Conservation (phyloP, 2,888 invertebrate genomes). For the Cecidostiba fungosa region DNA sequence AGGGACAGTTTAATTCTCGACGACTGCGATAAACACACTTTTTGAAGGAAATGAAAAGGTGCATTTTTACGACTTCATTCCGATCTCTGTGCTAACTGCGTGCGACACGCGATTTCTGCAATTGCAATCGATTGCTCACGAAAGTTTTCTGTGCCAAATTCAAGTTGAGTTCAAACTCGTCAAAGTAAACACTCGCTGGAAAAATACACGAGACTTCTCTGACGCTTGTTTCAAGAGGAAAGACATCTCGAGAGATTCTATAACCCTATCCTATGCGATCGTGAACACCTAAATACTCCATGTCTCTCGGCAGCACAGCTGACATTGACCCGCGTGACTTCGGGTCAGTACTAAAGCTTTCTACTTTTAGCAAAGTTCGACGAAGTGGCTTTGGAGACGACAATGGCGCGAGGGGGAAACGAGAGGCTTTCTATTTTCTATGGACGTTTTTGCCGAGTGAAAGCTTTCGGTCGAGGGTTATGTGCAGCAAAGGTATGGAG, state of each 20-base stretch:
- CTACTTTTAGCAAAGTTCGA: not conserved
- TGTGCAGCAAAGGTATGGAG: not conserved
- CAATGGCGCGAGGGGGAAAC: not conserved
- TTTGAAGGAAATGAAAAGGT: not conserved
- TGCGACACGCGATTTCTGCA: not conserved
- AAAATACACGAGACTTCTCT: not conserved
- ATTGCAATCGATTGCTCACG: not conserved
- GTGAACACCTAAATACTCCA: not conserved
- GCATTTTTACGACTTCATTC: not conserved
- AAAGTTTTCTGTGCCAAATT: not conserved
- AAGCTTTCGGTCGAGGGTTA: not conserved
- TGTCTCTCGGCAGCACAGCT: not conserved
- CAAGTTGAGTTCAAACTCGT: not conserved
- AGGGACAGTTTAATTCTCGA: not conserved
- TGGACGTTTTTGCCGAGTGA: not conserved
- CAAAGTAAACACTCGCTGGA: not conserved
- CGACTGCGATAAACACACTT: not conserved
- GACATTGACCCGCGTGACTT: not conserved
- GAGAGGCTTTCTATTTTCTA: not conserved
- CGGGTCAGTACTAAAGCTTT: not conserved
- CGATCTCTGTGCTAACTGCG: not conserved
- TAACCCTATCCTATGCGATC: not conserved
- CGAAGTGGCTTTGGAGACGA: not conserved
- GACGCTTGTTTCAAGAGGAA: not conserved
- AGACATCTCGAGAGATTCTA: not conserved